Base-by-base conservation (phyloP, 2,797 vertebrate species). In the Tolypeutes matacus region DNA sequence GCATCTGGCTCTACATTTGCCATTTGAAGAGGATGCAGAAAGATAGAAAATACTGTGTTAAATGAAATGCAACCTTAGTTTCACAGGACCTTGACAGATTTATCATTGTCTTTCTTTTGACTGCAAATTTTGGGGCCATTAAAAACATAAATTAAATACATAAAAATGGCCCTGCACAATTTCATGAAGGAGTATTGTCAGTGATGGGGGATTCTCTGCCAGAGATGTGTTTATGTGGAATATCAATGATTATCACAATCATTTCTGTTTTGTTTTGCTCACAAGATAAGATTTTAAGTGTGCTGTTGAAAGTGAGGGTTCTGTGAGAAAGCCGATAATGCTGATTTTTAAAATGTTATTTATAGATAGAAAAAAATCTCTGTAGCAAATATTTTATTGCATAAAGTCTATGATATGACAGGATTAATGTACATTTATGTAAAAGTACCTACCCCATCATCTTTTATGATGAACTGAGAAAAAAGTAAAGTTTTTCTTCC, bases 271-370 rank as follows among this genome's bases (percentile, higher is more conserved):
- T 56, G 49, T 11, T 90, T 90, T 96, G 60, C 42, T 85, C 3
- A 53, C 64, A 39, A 88, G 15, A 42, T 6, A 85, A 64, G 39
- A 62, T 81, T 93, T 70, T 92, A 82, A 85, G 76, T 72, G 34
- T 4, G 9, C 29, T 90, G 18, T 21, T 89, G 29, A 46, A 92
- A 86, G 81, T 70, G 25, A 86, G 29, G n/a, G 42, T 87, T 81
- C 20, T 49, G 10, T 90, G 67, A 87, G 77, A 72, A 92, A 92
- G 39, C 92, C n/a, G 83, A 11, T 90, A 25, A 36, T 85, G 23
- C 27, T 90, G 46, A 73, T 36, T 95, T 87, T 64, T 65, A 49
- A 76, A 20, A 56, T 78, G 27, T 4, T 80, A 70, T 86, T 49
- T 77, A 20, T 60, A 20, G 77, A 42, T n/a, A 1, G 20, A 73